phyloP scores from a whole-genome alignment of 2,797 vertebrate genomes.

The Triplophysa bombifrons region DNA sequence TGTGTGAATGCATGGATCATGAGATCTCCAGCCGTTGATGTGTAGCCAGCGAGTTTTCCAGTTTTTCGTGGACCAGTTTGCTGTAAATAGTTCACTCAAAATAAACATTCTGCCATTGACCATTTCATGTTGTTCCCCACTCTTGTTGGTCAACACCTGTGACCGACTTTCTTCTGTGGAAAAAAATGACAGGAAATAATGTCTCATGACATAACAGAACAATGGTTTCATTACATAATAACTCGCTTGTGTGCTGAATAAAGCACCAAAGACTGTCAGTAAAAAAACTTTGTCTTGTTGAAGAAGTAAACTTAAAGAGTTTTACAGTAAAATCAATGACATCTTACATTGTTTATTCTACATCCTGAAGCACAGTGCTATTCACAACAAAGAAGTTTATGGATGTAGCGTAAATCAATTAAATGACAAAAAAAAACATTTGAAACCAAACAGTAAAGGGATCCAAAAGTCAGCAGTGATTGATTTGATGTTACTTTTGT shows the following conservation, averaged over 20 bases:
- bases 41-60: conserved; percentile 65
- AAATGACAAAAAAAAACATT: too few relatives aligned
- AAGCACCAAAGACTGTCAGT: neutral
- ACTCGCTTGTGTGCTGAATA: neutral
- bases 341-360: too few relatives aligned
- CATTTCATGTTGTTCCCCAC: neutral
- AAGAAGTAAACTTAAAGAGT: too few relatives aligned
- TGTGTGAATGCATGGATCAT: conserved; percentile 71
- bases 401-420: too few relatives aligned
- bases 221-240: neutral
- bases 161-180: neutral
- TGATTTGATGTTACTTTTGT: too few relatives aligned
- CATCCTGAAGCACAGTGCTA: too few relatives aligned
- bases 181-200: neutral
- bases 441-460: too few relatives aligned
- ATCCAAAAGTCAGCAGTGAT: too few relatives aligned
- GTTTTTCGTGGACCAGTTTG: conserved; percentile 5
- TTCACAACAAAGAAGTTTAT: too few relatives aligned
- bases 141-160: neutral
- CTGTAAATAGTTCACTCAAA: neutral
- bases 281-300: too few relatives aligned
- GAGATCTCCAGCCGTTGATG: conserved; percentile 68
- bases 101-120: neutral
- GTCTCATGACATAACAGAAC: too few relatives aligned
- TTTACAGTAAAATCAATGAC: too few relatives aligned